Evolutionary conservation across 2,888 invertebrate genomes (phyloP).

Genomic region (Micropterix aruncella): DNA sequence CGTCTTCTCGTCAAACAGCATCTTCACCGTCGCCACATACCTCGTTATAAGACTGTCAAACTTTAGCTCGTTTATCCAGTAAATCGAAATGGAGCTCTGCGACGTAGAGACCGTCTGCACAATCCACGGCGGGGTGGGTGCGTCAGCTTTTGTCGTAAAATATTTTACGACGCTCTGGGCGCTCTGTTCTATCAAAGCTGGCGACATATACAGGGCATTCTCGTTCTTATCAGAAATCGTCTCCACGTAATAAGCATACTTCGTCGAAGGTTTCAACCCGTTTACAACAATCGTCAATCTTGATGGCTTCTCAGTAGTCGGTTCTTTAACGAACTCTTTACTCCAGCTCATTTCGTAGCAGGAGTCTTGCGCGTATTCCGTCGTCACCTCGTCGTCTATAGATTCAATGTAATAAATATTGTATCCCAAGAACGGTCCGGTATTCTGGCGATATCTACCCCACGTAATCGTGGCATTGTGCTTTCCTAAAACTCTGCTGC

Average conservation of each 20-base stretch:
- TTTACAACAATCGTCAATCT: conserved; percentile 5
- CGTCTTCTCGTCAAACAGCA: background rate
- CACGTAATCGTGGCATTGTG: conserved; percentile 38
- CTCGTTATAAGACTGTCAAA: background rate
- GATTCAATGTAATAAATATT: conserved; percentile 61
- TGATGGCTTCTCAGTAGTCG: background rate
- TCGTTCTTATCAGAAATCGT: conserved; percentile 24
- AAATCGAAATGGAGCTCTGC: background rate
- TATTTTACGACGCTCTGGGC: conserved; percentile 59
- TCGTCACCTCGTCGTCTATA: conserved; percentile 47
- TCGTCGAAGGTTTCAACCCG: conserved; percentile 54
- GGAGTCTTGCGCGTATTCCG: conserved; percentile 65
- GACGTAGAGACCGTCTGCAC: background rate
- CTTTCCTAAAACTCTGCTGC: conserved; percentile 13
- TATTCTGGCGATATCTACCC: conserved; percentile 41
- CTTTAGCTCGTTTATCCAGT: background rate
- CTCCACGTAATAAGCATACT: conserved; percentile 75
- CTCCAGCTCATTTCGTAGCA: conserved; percentile 58
- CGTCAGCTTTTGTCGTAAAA: conserved; percentile 37
- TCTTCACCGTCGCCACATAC: background rate
- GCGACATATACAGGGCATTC: conserved; percentile 43
- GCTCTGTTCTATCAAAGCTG: conserved; percentile 51
- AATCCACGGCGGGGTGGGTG: background rate
- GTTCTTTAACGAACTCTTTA: conserved; percentile 7
- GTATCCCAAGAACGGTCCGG: conserved; percentile 67